Evolutionary conservation across 2,888 invertebrate species (phyloP).

Genomic region (Drosophila testacea): DNA sequence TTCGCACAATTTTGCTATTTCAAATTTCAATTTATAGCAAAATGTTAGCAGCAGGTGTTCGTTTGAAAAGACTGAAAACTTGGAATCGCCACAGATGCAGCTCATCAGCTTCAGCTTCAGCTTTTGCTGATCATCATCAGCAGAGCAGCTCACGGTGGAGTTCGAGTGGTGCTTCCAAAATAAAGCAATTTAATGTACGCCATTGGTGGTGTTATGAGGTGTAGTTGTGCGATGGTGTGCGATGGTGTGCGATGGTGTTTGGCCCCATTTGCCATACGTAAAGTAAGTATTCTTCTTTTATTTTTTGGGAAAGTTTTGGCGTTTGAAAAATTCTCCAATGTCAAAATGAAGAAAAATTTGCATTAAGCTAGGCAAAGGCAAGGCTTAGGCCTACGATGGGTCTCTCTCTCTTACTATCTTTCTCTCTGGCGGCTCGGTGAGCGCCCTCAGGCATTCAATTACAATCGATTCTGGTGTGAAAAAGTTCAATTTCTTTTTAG

Average conservation of each 20-base stretch:
- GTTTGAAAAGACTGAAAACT: conserved; percentile 24
- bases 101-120: conserved; percentile 60
- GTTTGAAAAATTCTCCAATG: conserved; percentile 66
- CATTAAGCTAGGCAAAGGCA: conserved; percentile 45
- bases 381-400: conserved; percentile 28
- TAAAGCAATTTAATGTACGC: conserved; percentile 82
- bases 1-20: conserved; percentile 63
- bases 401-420: neutral
- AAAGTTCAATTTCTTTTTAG: conserved; percentile 82
- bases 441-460: conserved; percentile 82
- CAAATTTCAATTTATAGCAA: conserved; percentile 73
- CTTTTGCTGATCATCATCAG: conserved; percentile 62
- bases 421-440: conserved; percentile 49
- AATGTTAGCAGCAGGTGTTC: conserved; percentile 78
- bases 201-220: conserved; percentile 75
- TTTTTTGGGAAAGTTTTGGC: conserved; percentile 60
- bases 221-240: conserved; percentile 11
- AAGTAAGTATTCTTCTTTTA: conserved; percentile 35
- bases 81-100: conserved; percentile 46
- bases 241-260: conserved; percentile 21
- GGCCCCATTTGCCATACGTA: conserved; percentile 66
- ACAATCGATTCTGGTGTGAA: conserved; percentile 84
- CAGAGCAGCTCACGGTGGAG: conserved; percentile 23
- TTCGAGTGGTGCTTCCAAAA: conserved; percentile 59
- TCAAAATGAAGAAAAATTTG: conserved; percentile 70